These are phyloP conservation scores for Bothrops jararaca DNA, from an alignment of 2,113 vertebrate genomes.

Conservation along the genomic window DNA sequence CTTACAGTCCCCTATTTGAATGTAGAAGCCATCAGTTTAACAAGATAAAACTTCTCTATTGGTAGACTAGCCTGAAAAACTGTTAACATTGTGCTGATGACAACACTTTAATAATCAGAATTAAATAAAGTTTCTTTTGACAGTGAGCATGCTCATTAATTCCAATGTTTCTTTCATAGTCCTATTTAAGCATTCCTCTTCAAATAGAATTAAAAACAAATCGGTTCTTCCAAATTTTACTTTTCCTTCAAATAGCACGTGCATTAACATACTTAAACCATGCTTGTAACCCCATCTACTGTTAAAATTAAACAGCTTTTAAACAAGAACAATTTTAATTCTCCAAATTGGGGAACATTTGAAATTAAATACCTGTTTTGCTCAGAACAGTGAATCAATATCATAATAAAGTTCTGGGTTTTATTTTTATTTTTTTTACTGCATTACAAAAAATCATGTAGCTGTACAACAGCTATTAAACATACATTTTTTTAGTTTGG, in stretches of 20 bases:
- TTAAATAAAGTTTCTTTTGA: constrained; percentile 65
- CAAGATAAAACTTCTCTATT: constrained; percentile 55
- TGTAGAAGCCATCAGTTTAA: constrained; percentile 53
- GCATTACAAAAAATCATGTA: constrained; percentile 55
- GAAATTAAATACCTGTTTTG: constrained; percentile 66
- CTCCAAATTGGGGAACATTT: constrained; percentile 63
- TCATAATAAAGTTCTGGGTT: constrained; percentile 66
- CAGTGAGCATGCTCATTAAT: constrained; percentile 59
- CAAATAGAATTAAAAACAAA: constrained; percentile 57
- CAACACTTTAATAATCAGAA: constrained; percentile 42
- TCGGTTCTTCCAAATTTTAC: constrained; percentile 57
- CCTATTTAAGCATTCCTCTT: constrained; percentile 55
- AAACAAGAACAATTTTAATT: constrained; percentile 65
- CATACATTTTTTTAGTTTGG: constrained; percentile 61
- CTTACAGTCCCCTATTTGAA: constrained; percentile 43
- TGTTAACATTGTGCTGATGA: constrained; percentile 65
- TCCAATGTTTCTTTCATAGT: constrained; percentile 54
- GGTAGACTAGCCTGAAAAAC: constrained; percentile 68
- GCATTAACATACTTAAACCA: constrained; percentile 57
- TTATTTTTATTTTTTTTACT: constrained; percentile 52
- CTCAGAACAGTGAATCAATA: constrained; percentile 66
- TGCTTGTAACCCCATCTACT: constrained; percentile 63
- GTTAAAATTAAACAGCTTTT: constrained; percentile 63
- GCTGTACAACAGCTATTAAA: constrained; percentile 72
- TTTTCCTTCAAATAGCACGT: constrained; percentile 50